phyloP scores from a whole-genome alignment of 2,888 invertebrate species.

The Trichogramma evanescens region DNA sequence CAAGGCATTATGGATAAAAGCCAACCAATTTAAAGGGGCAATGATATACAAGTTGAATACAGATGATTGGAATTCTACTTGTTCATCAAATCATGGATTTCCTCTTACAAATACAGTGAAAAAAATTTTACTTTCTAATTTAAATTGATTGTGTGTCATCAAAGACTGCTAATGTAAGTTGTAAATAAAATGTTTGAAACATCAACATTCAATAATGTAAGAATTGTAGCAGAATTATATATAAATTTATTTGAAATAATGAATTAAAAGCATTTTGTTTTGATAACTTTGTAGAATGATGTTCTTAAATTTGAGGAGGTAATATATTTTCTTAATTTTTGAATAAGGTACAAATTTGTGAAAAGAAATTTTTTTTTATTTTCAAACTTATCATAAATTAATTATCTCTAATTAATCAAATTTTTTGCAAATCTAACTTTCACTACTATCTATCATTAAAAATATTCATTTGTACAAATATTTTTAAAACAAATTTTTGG shows the following conservation, averaged over 20 bases:
- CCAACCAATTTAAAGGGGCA: conserved; percentile 64
- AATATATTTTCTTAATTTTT: too few relatives aligned
- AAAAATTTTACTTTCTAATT: conserved; percentile 18
- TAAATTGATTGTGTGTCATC: conserved; percentile 1
- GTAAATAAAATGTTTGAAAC: conserved; percentile 18
- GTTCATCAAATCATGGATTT: conserved; percentile 46
- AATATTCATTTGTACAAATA: conserved; percentile 20
- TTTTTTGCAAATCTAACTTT: conserved; percentile 15
- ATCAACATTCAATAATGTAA: too few relatives aligned
- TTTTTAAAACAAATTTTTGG: conserved; percentile 18
- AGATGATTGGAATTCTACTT: conserved; percentile 66
- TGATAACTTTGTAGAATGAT: too few relatives aligned
- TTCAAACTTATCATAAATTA: conserved; percentile 5
- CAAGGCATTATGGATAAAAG: conserved; percentile 57
- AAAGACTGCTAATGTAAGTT: conserved; percentile 18
- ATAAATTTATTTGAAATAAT: too few relatives aligned
- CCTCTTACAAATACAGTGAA: conserved; percentile 44
- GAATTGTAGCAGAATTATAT: too few relatives aligned
- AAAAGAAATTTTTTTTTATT: not conserved
- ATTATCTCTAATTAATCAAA: conserved; percentile 17
- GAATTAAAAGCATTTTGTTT: too few relatives aligned
- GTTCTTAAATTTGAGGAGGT: too few relatives aligned
- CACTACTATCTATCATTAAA: conserved; percentile 22
- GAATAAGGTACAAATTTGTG: too few relatives aligned
- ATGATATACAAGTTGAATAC: conserved; percentile 79